Evolutionary conservation across 2,797 vertebrate species (phyloP).

Genomic region (Micromesistius poutassou): DNA sequence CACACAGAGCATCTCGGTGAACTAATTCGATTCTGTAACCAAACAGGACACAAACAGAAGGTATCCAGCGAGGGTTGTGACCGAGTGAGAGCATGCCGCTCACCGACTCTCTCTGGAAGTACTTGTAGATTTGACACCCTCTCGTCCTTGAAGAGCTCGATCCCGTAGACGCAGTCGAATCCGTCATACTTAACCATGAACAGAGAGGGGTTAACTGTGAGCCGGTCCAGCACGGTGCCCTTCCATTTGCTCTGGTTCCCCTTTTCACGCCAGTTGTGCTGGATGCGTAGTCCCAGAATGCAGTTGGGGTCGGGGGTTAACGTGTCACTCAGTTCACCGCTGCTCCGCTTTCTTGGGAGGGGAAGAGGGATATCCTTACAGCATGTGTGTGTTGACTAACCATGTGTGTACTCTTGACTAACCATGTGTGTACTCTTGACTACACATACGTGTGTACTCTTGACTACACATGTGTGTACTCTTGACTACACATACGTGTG

Average conservation of each 20-base stretch:
- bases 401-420: background rate
- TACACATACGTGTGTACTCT: too few species aligned
- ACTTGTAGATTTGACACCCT: conserved; percentile 79
- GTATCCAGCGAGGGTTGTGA: background rate
- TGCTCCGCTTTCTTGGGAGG: conserved; percentile 74
- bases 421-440: background rate
- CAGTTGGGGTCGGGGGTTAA: conserved; percentile 72
- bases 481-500: too few species aligned
- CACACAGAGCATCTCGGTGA: background rate
- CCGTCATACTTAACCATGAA: conserved; percentile 84
- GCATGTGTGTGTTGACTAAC: background rate
- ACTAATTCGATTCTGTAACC: background rate
- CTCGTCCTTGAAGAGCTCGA: conserved; percentile 81
- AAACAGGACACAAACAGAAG: background rate
- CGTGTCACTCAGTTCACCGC: conserved; percentile 77
- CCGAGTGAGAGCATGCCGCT: conserved; percentile 34
- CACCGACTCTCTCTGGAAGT: conserved; percentile 77
- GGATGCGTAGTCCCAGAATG: conserved; percentile 78
- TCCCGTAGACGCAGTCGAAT: conserved; percentile 82
- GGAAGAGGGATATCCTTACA: background rate
- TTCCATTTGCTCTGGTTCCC: conserved; percentile 82
- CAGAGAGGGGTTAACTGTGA: conserved; percentile 76
- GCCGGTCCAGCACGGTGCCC: conserved; percentile 78
- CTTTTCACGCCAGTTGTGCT: conserved; percentile 82
- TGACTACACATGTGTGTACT: too few species aligned